Percentiles rank a stretch among this genome's conserved stretches.
phyloP scores from a whole-genome alignment of 2,797 vertebrate genomes.

The Smutsia gigantea region DNA sequence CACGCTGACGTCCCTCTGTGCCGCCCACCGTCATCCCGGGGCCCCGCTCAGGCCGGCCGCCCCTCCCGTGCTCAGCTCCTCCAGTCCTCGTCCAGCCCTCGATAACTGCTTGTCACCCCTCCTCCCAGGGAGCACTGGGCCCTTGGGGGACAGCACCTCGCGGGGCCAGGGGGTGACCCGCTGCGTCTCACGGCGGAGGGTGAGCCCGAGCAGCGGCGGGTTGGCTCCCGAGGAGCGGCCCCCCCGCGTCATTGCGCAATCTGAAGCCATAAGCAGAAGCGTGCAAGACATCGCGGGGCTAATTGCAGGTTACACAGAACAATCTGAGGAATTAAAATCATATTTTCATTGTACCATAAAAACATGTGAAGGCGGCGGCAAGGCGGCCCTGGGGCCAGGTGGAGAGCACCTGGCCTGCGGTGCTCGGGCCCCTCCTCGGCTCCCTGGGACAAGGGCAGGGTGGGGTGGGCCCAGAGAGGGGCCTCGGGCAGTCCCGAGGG shows the following conservation, averaged over 20 bases:
- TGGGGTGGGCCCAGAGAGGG: not conserved
- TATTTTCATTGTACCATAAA: conserved; percentile 78
- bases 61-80: not conserved
- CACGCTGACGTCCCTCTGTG: not conserved
- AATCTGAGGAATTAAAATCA: conserved; percentile 73
- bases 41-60: not conserved
- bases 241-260: not conserved
- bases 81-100: not conserved
- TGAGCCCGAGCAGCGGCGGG: not conserved
- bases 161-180: not conserved
- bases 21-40: no score
- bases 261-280: not conserved
- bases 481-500: rapidly evolving
- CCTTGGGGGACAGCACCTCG: not conserved
- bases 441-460: not conserved
- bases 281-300: conserved; percentile 23
- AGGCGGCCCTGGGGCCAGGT: conserved; percentile 12
- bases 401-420: conserved; percentile 42
- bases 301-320: conserved; percentile 69
- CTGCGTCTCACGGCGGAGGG: not conserved
- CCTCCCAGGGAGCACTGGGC: no score
- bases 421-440: not conserved
- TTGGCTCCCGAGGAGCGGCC: not conserved
- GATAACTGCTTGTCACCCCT: not conserved
- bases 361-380: conserved; percentile 54